A percentile compares a stretch with the other conserved stretches of the same genome.
phyloP scores from a whole-genome alignment of 2,113 vertebrate genomes.

The Carlito syrichta region DNA sequence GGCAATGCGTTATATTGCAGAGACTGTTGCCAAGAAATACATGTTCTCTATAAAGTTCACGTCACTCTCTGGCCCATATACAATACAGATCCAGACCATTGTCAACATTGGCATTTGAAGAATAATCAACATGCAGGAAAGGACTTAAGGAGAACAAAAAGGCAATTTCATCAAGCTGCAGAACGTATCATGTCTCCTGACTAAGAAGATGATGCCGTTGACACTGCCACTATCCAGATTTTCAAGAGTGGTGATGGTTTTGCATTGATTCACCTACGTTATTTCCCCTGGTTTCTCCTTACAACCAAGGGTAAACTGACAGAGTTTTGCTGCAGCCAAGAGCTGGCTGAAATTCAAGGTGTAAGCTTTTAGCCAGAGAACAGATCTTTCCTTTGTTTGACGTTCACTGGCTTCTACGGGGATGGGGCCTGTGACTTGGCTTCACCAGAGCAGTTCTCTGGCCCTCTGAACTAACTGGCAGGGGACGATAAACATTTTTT shows the following conservation, averaged over 20 bases:
- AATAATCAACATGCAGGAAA: not conserved
- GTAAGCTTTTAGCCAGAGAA: not conserved
- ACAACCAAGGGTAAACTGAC: not conserved
- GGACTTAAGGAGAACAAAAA: slow-evolving; percentile 42
- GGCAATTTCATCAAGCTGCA: not conserved
- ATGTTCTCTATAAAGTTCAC: not conserved
- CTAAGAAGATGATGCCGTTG: not conserved
- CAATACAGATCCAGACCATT: not conserved
- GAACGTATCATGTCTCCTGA: not conserved
- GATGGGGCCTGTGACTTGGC: not conserved
- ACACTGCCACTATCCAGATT: not conserved
- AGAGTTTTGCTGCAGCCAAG: not conserved
- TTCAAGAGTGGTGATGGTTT: not conserved
- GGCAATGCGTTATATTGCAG: not conserved
- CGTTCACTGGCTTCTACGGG: not conserved
- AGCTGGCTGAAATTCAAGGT: not conserved
- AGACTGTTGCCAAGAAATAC: slow-evolving; percentile 33
- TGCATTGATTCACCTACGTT: not conserved
- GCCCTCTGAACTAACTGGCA: not conserved
- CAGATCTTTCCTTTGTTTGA: slow-evolving; percentile 23
- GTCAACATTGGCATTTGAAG: not conserved
- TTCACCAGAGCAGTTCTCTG: not conserved
- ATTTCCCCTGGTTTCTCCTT: not conserved
- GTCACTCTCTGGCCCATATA: not conserved
- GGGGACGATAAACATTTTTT: slow-evolving; percentile 2